Conservation (phyloP, 2,797 vertebrate species). For the Intellagama lesueurii region DNA sequence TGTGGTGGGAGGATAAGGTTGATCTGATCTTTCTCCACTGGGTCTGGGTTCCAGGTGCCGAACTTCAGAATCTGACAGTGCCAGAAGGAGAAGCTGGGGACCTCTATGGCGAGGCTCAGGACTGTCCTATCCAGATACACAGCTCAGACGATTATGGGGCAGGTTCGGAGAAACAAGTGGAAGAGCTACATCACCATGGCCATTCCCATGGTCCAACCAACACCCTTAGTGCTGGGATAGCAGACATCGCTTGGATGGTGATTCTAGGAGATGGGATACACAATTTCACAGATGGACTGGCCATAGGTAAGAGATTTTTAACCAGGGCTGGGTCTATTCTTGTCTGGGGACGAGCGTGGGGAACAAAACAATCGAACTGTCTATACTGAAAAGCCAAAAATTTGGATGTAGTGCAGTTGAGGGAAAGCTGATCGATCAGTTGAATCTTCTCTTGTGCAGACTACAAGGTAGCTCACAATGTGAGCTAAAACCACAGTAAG, state of each 20-base stretch:
- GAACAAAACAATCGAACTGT: neutral
- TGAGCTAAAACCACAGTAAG: too few relatives aligned
- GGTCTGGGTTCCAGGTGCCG: neutral
- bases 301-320: slow-evolving; percentile 78
- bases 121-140: slow-evolving; percentile 29
- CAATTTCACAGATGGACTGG: slow-evolving; percentile 86
- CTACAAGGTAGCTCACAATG: too few relatives aligned
- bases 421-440: too few relatives aligned
- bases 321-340: neutral
- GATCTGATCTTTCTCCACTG: neutral
- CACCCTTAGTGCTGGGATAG: slow-evolving; percentile 30
- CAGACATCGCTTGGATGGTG: slow-evolving; percentile 85
- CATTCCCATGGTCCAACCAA: slow-evolving; percentile 74
- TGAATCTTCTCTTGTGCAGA: too few relatives aligned
- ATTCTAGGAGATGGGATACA: slow-evolving; percentile 86
- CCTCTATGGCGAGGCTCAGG: neutral
- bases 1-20: too few relatives aligned
- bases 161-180: neutral
- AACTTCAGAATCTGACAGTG: slow-evolving; percentile 14
- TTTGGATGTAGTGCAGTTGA: too few relatives aligned
- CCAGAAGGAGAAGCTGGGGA: slow-evolving; percentile 6
- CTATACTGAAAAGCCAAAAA: too few relatives aligned
- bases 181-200: slow-evolving; percentile 17
- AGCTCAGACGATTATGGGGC: neutral
- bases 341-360: neutral